Percentiles rank a stretch among this genome's conserved stretches.
These are phyloP conservation scores for Coranthus polyacanthus DNA, from an alignment of 2,797 vertebrate species.

Conservation along the genomic window DNA sequence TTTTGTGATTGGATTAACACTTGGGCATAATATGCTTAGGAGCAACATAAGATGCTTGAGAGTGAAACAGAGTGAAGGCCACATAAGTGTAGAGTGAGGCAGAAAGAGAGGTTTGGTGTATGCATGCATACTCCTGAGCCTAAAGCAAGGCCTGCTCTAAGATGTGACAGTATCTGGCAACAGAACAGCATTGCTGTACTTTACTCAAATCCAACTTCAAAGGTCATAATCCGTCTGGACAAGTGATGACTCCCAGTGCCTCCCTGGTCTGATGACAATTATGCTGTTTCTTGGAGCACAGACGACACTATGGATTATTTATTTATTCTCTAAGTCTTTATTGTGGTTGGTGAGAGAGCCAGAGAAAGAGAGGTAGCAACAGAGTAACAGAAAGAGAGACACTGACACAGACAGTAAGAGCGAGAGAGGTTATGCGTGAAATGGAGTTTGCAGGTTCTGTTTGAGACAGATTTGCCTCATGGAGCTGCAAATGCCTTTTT, in stretches of 20 bases:
- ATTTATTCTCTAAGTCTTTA: constrained; percentile 63
- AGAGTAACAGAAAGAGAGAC: constrained; percentile 39
- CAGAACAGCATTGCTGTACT: constrained; percentile 58
- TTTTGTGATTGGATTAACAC: constrained; percentile 41
- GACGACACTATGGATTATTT: constrained; percentile 64
- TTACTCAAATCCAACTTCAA: constrained; percentile 80
- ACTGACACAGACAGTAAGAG: constrained; percentile 39
- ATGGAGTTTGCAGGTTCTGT: constrained; percentile 73
- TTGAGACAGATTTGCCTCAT: constrained; percentile 63
- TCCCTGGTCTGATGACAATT: constrained; percentile 61
- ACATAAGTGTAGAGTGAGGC: constrained; percentile 14
- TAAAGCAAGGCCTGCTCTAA: constrained; percentile 45
- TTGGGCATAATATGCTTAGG: constrained; percentile 32
- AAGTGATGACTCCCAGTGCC: constrained; percentile 67
- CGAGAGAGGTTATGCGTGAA: constrained; percentile 70
- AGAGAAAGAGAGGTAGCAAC: constrained; percentile 17
- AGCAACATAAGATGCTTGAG: constrained; percentile 40
- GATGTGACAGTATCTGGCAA: constrained; percentile 75
- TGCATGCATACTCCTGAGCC: constrained; percentile 29
- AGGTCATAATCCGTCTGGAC: constrained; percentile 77
- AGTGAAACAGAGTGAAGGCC: constrained; percentile 41
- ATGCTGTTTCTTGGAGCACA: constrained; percentile 64
- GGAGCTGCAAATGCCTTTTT: constrained; percentile 71
- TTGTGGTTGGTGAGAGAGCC: constrained; percentile 50
- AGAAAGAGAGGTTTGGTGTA: constrained; percentile 32